Evolutionary conservation across 2,888 invertebrate species (phyloP).

Genomic region (Phytoseiulus persimilis): DNA sequence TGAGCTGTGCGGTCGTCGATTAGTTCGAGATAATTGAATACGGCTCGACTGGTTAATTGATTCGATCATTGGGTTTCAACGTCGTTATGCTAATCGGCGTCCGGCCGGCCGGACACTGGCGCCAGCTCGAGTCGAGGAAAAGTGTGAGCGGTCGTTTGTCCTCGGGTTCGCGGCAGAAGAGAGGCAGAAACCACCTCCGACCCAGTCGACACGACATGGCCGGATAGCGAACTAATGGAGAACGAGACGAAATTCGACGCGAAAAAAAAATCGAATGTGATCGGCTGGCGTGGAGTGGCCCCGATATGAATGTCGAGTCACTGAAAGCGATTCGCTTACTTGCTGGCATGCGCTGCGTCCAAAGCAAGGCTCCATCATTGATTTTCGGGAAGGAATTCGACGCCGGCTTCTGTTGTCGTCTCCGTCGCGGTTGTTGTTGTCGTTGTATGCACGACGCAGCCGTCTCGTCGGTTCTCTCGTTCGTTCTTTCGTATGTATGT

Average conservation of each 20-base stretch:
- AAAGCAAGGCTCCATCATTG: not conserved
- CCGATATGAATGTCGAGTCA: not conserved
- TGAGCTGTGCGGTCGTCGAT: not conserved
- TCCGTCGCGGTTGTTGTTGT: not conserved
- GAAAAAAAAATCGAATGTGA: not conserved
- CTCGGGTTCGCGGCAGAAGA: not conserved
- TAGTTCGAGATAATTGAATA: slow-evolving; percentile 5
- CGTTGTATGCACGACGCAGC: not conserved
- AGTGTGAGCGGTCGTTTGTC: not conserved
- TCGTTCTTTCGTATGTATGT: not conserved
- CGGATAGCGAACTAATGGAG: not conserved
- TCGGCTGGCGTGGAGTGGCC: not conserved
- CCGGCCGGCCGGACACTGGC: not conserved
- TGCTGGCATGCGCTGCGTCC: not conserved
- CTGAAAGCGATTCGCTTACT: not conserved
- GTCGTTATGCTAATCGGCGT: not conserved
- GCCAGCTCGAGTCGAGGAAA: not conserved
- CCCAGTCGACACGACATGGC: not conserved
- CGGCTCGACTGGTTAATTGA: not conserved
- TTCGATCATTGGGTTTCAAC: not conserved
- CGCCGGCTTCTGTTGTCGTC: not conserved
- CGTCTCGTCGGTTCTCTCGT: not conserved
- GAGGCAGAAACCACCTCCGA: not conserved
- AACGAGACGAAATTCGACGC: not conserved
- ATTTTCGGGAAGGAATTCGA: not conserved